phyloP scores from a whole-genome alignment of 2,888 invertebrate species.

The Hofmannophila pseudospretella region DNA sequence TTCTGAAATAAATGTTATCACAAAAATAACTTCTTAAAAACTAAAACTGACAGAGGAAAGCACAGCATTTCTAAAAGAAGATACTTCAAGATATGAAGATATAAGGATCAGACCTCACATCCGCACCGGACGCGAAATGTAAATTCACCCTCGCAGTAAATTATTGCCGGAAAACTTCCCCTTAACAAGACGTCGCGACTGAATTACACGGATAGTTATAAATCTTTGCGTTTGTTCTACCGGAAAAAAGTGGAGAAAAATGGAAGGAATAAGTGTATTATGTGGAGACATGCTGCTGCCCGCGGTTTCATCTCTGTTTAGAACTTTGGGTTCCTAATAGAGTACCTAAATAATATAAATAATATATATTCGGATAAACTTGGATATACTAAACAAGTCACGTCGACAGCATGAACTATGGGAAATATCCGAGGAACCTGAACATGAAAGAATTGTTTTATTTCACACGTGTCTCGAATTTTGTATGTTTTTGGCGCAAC shows the following conservation, averaged over 20 bases:
- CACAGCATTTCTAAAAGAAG: neutral
- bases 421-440: no score
- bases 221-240: constrained; percentile 37
- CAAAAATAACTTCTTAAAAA: no score
- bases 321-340: no score
- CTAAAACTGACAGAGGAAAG: neutral
- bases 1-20: no score
- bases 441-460: no score
- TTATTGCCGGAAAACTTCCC: constrained; percentile 27
- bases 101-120: constrained; percentile 18
- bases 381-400: no score
- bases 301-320: neutral
- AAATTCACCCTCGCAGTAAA: constrained; percentile 16
- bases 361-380: no score
- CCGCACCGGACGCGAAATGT: constrained; percentile 22
- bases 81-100: constrained; percentile 4
- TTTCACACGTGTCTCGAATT: no score
- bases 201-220: constrained; percentile 33
- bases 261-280: constrained; percentile 18
- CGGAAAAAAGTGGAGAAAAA: constrained; percentile 22
- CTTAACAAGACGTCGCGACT: constrained; percentile 42
- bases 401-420: no score
- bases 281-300: constrained; percentile 19
- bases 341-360: no score
- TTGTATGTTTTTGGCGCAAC: no score